phyloP scores from a whole-genome alignment of 1,140 invertebrate genomes.

The Ylistrum balloti region DNA sequence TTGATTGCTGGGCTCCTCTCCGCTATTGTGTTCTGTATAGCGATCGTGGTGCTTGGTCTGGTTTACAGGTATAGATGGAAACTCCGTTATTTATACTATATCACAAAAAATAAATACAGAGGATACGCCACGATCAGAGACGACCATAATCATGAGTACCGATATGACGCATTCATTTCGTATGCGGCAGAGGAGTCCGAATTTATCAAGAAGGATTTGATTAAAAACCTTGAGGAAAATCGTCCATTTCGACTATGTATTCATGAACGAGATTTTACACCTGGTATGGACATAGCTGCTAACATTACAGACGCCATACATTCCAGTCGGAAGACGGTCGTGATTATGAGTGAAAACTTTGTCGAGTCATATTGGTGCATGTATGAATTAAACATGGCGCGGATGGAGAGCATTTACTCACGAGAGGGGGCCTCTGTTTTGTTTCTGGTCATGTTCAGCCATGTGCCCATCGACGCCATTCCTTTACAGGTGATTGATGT shows the following conservation, averaged over 20 bases:
- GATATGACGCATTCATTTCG: constrained; percentile 70
- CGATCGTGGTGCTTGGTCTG: constrained; percentile 41
- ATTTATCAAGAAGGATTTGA: constrained; percentile 60
- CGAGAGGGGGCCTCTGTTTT: constrained; percentile 44
- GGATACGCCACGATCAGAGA: constrained; percentile 32
- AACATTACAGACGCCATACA: constrained; percentile 86
- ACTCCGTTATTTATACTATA: constrained; percentile 69
- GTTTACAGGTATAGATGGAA: constrained; percentile 65
- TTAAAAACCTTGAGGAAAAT: constrained; percentile 57
- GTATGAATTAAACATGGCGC: constrained; percentile 85
- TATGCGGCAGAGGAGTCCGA: constrained; percentile 64
- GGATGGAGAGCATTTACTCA: constrained; percentile 66
- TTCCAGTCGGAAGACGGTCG: constrained; percentile 85
- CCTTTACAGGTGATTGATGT: constrained; percentile 50
- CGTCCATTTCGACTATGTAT: constrained; percentile 65
- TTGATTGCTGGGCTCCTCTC: background rate
- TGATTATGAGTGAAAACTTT: constrained; percentile 86
- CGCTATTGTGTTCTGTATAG: constrained; percentile 45
- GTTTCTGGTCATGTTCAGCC: constrained; percentile 41
- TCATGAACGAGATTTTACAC: constrained; percentile 70
- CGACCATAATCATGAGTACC: background rate
- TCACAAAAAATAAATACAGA: constrained; percentile 55
- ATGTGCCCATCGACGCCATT: background rate
- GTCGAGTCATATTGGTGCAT: constrained; percentile 87
- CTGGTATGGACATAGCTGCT: constrained; percentile 83